Conservation (phyloP, 2,113 vertebrate species). For the Hipposideros armiger region DNA sequence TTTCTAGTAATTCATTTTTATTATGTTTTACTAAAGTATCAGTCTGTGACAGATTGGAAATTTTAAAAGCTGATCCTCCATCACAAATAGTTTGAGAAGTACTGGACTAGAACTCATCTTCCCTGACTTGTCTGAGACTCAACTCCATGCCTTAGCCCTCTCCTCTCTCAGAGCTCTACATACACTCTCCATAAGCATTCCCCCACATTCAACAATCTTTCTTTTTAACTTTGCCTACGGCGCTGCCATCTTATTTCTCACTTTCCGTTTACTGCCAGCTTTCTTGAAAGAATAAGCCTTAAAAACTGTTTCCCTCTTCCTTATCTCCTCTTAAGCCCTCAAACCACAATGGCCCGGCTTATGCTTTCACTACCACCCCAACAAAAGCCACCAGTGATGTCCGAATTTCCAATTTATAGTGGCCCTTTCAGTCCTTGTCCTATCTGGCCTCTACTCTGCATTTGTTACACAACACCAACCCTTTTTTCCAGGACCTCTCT, state of each 20-base stretch:
- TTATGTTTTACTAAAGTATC: slow-evolving; percentile 47
- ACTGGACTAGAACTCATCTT: background rate
- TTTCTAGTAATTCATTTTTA: slow-evolving; percentile 57
- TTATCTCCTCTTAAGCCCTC: background rate
- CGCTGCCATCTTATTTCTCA: background rate
- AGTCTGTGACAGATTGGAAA: background rate
- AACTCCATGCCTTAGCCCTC: background rate
- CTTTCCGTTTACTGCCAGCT: background rate
- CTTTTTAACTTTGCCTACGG: slow-evolving; percentile 20
- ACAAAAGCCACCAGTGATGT: background rate
- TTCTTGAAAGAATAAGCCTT: slow-evolving; percentile 51
- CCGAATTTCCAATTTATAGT: background rate
- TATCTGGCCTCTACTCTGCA: slow-evolving; percentile 19
- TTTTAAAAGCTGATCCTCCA: slow-evolving; percentile 15
- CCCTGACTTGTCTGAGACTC: slow-evolving; percentile 50
- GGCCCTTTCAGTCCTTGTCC: background rate
- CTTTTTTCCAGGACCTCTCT: background rate
- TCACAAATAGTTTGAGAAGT: slow-evolving; percentile 35
- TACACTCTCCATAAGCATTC: background rate
- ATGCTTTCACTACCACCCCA: background rate
- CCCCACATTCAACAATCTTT: slow-evolving; percentile 10
- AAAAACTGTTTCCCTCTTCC: background rate
- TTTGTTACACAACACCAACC: background rate
- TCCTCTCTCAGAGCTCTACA: background rate
- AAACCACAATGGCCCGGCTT: background rate